Evolutionary conservation across 2,113 vertebrate genomes (phyloP), one percentile per base, ranked within the genome.

Genomic region (Phrynosoma blainvillii): DNA sequence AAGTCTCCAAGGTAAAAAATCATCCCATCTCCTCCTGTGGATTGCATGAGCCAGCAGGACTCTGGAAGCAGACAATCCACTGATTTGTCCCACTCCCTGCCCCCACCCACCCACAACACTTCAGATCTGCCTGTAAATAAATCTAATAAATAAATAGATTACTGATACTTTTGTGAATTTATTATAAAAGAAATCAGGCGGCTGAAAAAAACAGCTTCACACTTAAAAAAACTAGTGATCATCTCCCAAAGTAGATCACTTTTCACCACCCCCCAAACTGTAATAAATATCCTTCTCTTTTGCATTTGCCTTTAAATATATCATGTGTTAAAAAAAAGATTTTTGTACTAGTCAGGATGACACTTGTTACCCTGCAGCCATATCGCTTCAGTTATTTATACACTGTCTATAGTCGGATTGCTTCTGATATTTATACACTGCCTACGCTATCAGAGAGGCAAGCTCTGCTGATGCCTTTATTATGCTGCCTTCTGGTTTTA

Each of bases 391-490:
- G 32, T 66, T 25, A 20, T 25, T 70, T 27, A 27, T 25, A 27
- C 27, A 30, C 23, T 71, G 88, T 84, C 90, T 93, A 93, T 89
- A 93, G 56, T 59, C 14, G 47, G 47, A 47, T 47, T 47, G 47
- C 5, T 47, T 47, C 47, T 66, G 65, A 66, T 3, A 23, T 18
- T 66, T 23, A 21, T 20, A 21, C 23, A 66, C 18, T 70, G 88
- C 85, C 90, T 93, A 93, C 90, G 92, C 86, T 79, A 87, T 93
- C 91, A 87, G 80, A 87, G 80, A 92, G 82, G 90, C 86, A 94
- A 91, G n/a, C 36, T 25, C n/a, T 91, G 91, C 91, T 10, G 89
- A 90, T 94, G 92, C 89, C 86, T 92, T 93, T 91, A 94, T 94
- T 93, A 89, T 0, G 0, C 91, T 87, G 85, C 87, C 88, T 91